These are phyloP conservation scores for Aurelia aurita DNA, from an alignment of 30 jellyfish, hydroid and myxozoan species.

Conservation along the genomic window DNA sequence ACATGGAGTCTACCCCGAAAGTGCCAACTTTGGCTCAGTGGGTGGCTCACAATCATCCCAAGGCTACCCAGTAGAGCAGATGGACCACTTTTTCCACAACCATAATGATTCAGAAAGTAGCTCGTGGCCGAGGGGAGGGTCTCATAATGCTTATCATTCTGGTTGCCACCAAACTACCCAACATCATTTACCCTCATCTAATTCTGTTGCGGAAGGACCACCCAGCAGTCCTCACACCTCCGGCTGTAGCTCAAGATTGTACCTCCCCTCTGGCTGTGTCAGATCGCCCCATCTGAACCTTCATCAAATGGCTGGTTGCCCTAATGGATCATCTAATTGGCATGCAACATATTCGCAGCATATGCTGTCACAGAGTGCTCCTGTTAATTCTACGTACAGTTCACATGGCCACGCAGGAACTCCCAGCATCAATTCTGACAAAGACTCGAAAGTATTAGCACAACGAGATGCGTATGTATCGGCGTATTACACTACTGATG, in stretches of 20 bases:
- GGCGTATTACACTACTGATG: conserved; percentile 62
- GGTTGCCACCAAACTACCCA: conserved; percentile 76
- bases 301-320: conserved; percentile 75
- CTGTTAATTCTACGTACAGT: conserved; percentile 47
- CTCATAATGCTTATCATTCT: conserved; percentile 72
- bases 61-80: conserved; percentile 57
- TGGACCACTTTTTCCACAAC: conserved; percentile 68
- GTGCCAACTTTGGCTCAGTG: conserved; percentile 60
- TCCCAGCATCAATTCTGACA: conserved; percentile 45
- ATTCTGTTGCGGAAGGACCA: conserved; percentile 55
- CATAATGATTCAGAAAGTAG: conserved; percentile 74
- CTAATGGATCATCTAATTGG: conserved; percentile 75
- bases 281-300: conserved; percentile 73
- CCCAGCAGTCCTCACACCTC: conserved; percentile 68
- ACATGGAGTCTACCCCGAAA: conserved; percentile 76
- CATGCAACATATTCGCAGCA: conserved; percentile 71
- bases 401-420: conserved; percentile 63
- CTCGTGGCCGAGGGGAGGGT: conserved; percentile 69
- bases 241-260: conserved; percentile 82
- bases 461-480: conserved; percentile 68
- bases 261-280: conserved; percentile 83
- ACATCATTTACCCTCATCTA: conserved; percentile 64
- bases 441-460: conserved; percentile 50
- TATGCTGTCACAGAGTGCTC: conserved; percentile 54
- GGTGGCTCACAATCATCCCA: conserved; percentile 78